Conservation (phyloP, 2,113 vertebrate genomes). For the Anas platyrhynchos region DNA sequence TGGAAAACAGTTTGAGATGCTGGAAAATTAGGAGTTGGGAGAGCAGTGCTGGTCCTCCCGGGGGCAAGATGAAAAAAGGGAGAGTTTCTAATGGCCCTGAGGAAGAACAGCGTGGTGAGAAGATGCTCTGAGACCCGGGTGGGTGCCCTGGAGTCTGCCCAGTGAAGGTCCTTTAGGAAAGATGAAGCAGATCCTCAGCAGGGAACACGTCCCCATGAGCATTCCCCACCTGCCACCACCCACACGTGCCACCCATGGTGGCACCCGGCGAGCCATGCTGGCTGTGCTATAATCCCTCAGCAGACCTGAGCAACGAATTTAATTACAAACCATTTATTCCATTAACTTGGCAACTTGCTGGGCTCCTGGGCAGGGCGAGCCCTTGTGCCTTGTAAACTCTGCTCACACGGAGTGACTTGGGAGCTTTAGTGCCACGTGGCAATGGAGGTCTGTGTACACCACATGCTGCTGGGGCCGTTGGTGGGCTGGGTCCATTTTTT, state of each 20-base stretch:
- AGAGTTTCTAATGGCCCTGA: not conserved
- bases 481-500: not conserved
- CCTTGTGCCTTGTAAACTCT: not conserved
- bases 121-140: not conserved
- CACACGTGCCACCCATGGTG: fast-evolving
- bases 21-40: not conserved
- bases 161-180: not conserved
- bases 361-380: not conserved
- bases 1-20: constrained; percentile 15
- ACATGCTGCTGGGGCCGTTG: not conserved
- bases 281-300: not conserved
- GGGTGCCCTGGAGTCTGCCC: not conserved
- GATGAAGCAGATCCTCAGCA: fast-evolving
- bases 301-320: not conserved
- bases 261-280: not conserved
- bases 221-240: not conserved
- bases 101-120: not conserved
- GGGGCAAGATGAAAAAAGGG: not conserved
- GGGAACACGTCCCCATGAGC: fast-evolving
- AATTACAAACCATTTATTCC: not conserved
- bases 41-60: not conserved
- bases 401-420: not conserved
- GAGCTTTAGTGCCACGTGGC: fast-evolving
- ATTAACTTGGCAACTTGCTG: not conserved
- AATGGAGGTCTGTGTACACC: not conserved